These are phyloP conservation scores for Sparus aurata DNA, from an alignment of 2,797 vertebrate species.

Conservation along the genomic window DNA sequence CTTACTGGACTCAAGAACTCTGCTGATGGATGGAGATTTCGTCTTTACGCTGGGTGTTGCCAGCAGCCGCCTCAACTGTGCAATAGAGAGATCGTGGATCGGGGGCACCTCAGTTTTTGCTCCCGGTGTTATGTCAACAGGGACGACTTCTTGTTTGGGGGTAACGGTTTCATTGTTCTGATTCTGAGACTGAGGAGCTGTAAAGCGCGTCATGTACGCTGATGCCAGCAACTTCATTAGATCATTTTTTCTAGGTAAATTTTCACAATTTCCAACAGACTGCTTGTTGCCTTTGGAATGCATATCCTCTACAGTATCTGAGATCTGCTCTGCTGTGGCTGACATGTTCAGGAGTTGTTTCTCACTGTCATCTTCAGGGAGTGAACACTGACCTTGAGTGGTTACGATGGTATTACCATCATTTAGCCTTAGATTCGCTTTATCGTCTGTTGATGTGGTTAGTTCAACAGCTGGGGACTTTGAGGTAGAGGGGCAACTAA, in stretches of 20 bases:
- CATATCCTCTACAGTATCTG: conserved; percentile 40
- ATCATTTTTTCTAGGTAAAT: conserved; percentile 61
- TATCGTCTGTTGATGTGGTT: conserved; percentile 33
- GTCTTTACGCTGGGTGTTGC: conserved; percentile 70
- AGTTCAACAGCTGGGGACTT: conserved; percentile 49
- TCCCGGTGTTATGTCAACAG: conserved; percentile 68
- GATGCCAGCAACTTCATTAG: conserved; percentile 85
- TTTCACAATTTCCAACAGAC: conserved; percentile 43
- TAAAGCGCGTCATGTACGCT: conserved; percentile 79
- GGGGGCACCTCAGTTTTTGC: conserved; percentile 31
- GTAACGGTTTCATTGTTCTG: conserved; percentile 41
- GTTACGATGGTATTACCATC: conserved; percentile 49
- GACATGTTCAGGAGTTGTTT: conserved; percentile 47
- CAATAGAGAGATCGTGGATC: conserved; percentile 62
- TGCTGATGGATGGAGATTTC: conserved; percentile 74
- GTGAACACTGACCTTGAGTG: conserved; percentile 37
- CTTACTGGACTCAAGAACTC: conserved; percentile 74
- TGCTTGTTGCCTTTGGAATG: conserved; percentile 37
- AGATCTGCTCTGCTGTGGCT: conserved; percentile 36
- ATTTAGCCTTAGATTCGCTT: conserved; percentile 49
- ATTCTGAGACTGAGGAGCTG: conserved; percentile 36
- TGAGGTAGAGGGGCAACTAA: conserved; percentile 63
- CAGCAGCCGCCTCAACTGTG: conserved; percentile 75
- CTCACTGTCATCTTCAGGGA: conserved; percentile 39
- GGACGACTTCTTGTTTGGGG: conserved; percentile 76